Evolutionary conservation across 2,888 invertebrate genomes (phyloP).

Genomic region (Julus scanicus): DNA sequence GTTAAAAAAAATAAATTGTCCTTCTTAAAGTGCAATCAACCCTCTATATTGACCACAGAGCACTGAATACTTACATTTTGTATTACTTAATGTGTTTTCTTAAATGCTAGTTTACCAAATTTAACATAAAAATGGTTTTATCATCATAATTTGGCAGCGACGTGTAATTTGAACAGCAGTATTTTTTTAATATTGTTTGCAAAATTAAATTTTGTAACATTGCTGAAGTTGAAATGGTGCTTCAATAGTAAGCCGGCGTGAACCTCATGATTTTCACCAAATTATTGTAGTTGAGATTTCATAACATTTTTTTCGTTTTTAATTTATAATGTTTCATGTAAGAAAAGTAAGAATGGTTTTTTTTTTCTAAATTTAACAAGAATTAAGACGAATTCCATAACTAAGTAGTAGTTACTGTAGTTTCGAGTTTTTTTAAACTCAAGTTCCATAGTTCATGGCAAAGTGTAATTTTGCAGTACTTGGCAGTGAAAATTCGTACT

Average conservation of each 20-base stretch:
- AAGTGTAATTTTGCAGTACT: no score
- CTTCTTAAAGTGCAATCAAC: no score
- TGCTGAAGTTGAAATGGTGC: not conserved
- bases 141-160: not conserved
- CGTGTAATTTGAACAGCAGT: constrained; percentile 1
- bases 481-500: not conserved
- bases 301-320: not conserved
- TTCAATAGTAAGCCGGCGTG: not conserved
- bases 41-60: no score
- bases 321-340: not conserved
- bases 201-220: constrained; percentile 23
- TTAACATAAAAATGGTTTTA: constrained; percentile 1
- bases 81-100: not conserved
- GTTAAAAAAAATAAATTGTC: no score
- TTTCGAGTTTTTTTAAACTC: no score
- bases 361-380: not conserved
- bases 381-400: no score
- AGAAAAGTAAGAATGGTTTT: not conserved
- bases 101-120: not conserved
- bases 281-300: not conserved
- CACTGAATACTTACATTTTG: no score
- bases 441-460: no score
- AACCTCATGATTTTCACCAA: not conserved
- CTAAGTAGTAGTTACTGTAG: no score
- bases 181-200: constrained; percentile 2